A percentile compares a stretch with the other conserved stretches of the same genome.
Evolutionary conservation across 2,797 vertebrate species (phyloP).

Genomic region (Natrix natrix): DNA sequence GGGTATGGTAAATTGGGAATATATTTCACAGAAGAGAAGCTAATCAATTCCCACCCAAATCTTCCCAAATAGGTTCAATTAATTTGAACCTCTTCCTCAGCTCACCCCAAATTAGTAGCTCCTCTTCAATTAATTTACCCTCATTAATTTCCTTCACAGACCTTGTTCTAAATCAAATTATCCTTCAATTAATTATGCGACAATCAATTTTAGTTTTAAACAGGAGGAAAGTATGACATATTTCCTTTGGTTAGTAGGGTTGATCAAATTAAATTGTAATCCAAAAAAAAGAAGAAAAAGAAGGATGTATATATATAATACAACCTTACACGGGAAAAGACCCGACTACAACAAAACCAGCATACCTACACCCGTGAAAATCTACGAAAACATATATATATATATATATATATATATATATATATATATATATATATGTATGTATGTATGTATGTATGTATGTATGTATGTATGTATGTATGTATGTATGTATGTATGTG

Average conservation of each 20-base stretch:
- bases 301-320: no score
- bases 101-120: background rate
- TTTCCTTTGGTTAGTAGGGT: background rate
- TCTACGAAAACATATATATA: no score
- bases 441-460: no score
- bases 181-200: background rate
- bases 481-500: no score
- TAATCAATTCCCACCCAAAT: background rate
- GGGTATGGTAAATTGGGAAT: background rate
- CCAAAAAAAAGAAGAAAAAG: background rate
- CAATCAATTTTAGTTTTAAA: background rate
- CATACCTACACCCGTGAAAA: no score
- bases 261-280: background rate
- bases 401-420: no score
- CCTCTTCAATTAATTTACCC: background rate
- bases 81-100: background rate
- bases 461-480: no score
- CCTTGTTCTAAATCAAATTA: background rate
- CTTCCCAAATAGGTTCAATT: constrained; percentile 2
- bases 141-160: background rate
- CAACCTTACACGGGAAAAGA: no score
- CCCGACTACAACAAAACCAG: no score
- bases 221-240: background rate
- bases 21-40: background rate
- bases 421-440: no score